These are phyloP conservation scores for Pseudopodoces humilis DNA, from an alignment of 2,113 vertebrate genomes.

Conservation along the genomic window DNA sequence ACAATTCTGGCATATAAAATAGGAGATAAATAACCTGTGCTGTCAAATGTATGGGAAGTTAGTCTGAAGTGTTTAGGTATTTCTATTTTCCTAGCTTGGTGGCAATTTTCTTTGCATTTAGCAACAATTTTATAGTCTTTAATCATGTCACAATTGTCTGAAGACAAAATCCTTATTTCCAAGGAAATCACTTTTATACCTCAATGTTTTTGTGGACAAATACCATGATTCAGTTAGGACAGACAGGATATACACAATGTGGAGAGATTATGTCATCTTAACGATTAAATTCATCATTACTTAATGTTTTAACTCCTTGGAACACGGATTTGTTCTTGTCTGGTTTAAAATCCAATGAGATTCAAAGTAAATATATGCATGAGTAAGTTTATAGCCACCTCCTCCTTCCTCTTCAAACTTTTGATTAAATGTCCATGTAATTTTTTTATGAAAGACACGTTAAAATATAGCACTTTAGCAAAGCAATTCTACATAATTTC, in stretches of 20 bases:
- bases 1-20: not conserved
- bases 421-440: not conserved
- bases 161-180: not conserved
- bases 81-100: not conserved
- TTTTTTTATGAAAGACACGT: not conserved
- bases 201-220: not conserved
- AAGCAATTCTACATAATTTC: not conserved
- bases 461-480: not conserved
- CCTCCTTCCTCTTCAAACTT: not conserved
- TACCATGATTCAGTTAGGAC: not conserved
- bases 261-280: not conserved
- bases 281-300: not conserved
- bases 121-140: not conserved
- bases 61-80: not conserved
- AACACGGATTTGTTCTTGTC: not conserved
- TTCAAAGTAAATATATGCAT: not conserved
- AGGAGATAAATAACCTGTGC: not conserved
- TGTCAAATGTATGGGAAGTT: not conserved
- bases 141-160: not conserved
- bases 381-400: not conserved
- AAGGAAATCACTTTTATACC: not conserved
- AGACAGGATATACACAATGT: not conserved
- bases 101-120: not conserved
- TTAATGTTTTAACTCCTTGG: not conserved
- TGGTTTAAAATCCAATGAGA: not conserved